phyloP scores from a whole-genome alignment of 2,888 invertebrate genomes.

The Pheosia gnoma region DNA sequence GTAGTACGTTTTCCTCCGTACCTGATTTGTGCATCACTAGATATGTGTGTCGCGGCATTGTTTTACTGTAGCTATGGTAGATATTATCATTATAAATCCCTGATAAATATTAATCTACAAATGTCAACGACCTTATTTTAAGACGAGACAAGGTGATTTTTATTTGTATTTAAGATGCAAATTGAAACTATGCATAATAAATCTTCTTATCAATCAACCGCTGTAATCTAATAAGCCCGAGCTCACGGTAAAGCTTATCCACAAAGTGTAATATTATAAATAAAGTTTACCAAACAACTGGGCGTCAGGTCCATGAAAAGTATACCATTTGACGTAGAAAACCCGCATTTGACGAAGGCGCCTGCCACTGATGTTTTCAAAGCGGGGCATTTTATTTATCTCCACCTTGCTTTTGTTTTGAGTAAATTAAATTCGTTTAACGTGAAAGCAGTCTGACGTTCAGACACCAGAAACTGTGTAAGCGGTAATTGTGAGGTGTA shows the following conservation, averaged over 20 bases:
- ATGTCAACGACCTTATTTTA: not conserved
- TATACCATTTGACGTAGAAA: constrained; percentile 37
- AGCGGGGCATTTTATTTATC: constrained; percentile 40
- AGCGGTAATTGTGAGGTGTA: too few species aligned
- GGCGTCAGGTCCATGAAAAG: constrained; percentile 29
- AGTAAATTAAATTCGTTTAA: constrained; percentile 17
- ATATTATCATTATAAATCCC: constrained; percentile 2
- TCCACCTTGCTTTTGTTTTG: constrained; percentile 23
- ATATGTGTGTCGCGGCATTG: constrained; percentile 46
- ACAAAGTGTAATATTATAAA: constrained; percentile 8
- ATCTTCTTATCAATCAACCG: not conserved
- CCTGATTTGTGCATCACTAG: constrained; percentile 54
- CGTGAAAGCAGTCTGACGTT: constrained; percentile 5
- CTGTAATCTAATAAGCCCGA: not conserved
- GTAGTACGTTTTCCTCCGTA: constrained; percentile 45
- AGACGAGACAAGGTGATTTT: not conserved
- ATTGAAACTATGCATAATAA: not conserved
- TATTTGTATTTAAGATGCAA: not conserved
- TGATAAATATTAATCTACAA: too few species aligned
- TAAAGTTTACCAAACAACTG: constrained; percentile 20
- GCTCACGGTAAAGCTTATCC: not conserved
- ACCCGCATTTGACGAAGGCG: constrained; percentile 44
- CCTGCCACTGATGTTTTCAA: constrained; percentile 46
- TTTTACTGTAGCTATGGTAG: constrained; percentile 27
- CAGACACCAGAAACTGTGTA: not conserved